These are phyloP conservation scores for Sclerodermus sp. DNA, from an alignment of 2,888 invertebrate genomes.

Conservation along the genomic window DNA sequence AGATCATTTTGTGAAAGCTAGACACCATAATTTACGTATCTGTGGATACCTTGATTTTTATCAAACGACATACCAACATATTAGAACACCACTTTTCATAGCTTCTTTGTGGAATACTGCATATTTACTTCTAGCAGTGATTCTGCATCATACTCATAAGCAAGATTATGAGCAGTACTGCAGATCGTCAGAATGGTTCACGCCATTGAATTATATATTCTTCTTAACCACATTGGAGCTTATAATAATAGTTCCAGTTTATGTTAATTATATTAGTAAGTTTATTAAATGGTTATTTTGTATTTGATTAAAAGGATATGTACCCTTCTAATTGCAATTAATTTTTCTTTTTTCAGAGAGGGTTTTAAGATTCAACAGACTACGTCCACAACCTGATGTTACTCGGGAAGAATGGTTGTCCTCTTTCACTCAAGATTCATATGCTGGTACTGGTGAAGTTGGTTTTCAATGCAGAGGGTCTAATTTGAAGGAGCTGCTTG, in stretches of 20 bases:
- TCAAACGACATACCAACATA: conserved; percentile 64
- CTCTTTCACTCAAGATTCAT: conserved; percentile 59
- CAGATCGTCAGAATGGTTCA: conserved; percentile 51
- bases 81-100: conserved; percentile 65
- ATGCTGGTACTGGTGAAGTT: conserved; percentile 59
- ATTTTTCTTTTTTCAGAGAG: conserved; percentile 57
- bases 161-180: conserved; percentile 59
- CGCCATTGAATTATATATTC: conserved; percentile 55
- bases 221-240: conserved; percentile 60
- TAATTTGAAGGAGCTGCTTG: conserved; percentile 62
- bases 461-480: conserved; percentile 54
- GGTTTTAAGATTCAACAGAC: conserved; percentile 65
- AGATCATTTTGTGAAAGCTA: conserved; percentile 62
- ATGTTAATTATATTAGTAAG: conserved; percentile 64
- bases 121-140: conserved; percentile 46
- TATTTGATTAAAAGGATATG: background rate
- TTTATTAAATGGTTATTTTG: no score
- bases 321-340: background rate
- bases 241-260: conserved; percentile 56
- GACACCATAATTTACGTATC: conserved; percentile 65
- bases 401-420: conserved; percentile 65
- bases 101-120: conserved; percentile 62
- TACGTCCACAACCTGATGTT: conserved; percentile 66
- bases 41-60: conserved; percentile 72
- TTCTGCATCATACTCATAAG: conserved; percentile 53